Evolutionary conservation across 2,113 vertebrate genomes (phyloP).

Genomic region (Phyllopteryx taeniolatus): DNA sequence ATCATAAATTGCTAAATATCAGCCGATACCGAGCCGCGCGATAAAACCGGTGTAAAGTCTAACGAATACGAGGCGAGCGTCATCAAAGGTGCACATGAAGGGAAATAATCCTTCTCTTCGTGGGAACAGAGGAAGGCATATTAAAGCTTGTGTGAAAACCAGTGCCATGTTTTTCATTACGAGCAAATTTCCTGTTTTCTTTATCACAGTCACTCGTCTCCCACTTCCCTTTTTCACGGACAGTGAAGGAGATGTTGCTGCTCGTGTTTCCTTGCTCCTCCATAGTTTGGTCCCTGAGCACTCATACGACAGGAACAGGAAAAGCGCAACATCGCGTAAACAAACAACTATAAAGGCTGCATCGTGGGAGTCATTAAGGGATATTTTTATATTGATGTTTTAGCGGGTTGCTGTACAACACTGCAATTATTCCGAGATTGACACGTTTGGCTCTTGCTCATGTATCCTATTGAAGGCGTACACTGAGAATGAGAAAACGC

Average conservation of each 20-base stretch:
- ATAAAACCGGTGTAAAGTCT: too few species aligned
- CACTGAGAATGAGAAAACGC: constrained; percentile 9
- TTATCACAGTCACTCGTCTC: constrained; percentile 52
- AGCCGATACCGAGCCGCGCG: too few species aligned
- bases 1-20: too few species aligned
- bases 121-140: constrained; percentile 6
- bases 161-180: constrained; percentile 32
- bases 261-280: constrained; percentile 45
- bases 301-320: constrained; percentile 63
- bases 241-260: constrained; percentile 46
- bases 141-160: constrained; percentile 36
- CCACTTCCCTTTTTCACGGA: constrained; percentile 65
- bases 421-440: neutral
- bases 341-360: constrained; percentile 41
- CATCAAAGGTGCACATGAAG: constrained; percentile 36
- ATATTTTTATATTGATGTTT: constrained; percentile 1
- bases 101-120: constrained; percentile 7
- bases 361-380: neutral
- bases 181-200: constrained; percentile 73
- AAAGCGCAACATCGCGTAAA: constrained; percentile 50
- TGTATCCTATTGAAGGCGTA: neutral
- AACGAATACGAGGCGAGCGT: constrained; percentile 15
- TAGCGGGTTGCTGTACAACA: too few species aligned
- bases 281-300: constrained; percentile 49
- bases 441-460: neutral